Percentiles rank a stretch among this genome's conserved stretches.
Conservation (phyloP, 2,113 vertebrate genomes). For the Perognathus longimembris region DNA sequence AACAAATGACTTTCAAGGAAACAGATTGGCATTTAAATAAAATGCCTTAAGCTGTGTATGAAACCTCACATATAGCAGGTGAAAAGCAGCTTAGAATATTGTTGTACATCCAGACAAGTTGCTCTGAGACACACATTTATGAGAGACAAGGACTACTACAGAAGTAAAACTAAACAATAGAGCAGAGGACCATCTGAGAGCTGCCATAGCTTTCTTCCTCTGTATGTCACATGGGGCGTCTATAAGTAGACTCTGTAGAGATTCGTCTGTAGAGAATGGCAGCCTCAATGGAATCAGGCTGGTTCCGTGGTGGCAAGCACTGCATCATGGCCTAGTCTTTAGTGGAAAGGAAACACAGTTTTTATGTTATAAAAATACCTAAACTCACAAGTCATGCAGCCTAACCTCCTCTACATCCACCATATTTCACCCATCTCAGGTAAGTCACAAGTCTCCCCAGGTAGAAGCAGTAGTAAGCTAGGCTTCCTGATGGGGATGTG, state of each 20-base stretch:
- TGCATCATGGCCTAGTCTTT: neutral
- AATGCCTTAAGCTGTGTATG: neutral
- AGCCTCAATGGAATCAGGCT: neutral
- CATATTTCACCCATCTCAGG: neutral
- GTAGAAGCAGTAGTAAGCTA: neutral
- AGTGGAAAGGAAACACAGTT: neutral
- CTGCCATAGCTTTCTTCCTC: neutral
- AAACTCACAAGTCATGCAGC: neutral
- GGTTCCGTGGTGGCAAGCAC: neutral
- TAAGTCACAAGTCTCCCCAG: neutral
- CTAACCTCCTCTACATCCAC: neutral
- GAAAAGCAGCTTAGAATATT: neutral
- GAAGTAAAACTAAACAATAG: neutral
- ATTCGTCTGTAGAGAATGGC: neutral
- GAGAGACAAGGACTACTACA: neutral
- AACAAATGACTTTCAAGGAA: neutral
- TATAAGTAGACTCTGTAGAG: too few relatives aligned
- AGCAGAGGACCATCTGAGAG: neutral
- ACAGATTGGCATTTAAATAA: neutral
- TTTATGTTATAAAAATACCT: neutral
- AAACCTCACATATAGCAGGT: neutral
- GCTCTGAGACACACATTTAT: neutral
- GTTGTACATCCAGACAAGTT: neutral
- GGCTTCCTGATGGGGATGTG: neutral
- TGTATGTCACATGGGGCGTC: neutral